A percentile compares a stretch with the other conserved stretches of the same genome.
Evolutionary conservation across 2,797 vertebrate species (phyloP).

Genomic region (Tauraco hartlaubi): DNA sequence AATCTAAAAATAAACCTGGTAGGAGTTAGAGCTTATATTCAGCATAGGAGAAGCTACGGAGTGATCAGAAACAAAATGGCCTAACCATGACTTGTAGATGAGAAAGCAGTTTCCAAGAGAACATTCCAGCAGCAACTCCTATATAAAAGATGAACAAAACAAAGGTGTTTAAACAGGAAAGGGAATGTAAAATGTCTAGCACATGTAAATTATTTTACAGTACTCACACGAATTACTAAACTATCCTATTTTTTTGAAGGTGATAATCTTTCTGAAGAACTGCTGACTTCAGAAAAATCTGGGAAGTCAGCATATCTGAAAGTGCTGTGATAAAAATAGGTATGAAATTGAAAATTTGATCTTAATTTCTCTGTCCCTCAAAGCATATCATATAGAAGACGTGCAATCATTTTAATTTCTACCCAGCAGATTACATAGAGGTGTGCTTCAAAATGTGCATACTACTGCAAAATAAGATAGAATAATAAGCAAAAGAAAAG

Average conservation of each 20-base stretch:
- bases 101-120: neutral
- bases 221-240: neutral
- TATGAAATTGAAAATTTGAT: constrained; percentile 20
- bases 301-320: neutral
- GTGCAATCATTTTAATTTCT: constrained; percentile 7
- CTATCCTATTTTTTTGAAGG: neutral
- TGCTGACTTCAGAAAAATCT: constrained; percentile 25
- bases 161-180: neutral
- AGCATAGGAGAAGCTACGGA: neutral
- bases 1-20: neutral
- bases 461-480: neutral
- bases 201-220: neutral
- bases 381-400: neutral
- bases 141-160: neutral
- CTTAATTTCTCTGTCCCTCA: constrained; percentile 34
- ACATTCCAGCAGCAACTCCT: neutral
- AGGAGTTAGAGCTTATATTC: neutral
- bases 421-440: neutral
- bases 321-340: neutral
- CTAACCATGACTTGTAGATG: neutral
- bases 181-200: neutral
- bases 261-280: constrained; percentile 12
- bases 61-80: neutral
- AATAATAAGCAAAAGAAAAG: constrained; percentile 7
- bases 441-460: neutral